Base-by-base conservation (phyloP, 2,888 invertebrate genomes). In the Azorinus chamasolen region DNA sequence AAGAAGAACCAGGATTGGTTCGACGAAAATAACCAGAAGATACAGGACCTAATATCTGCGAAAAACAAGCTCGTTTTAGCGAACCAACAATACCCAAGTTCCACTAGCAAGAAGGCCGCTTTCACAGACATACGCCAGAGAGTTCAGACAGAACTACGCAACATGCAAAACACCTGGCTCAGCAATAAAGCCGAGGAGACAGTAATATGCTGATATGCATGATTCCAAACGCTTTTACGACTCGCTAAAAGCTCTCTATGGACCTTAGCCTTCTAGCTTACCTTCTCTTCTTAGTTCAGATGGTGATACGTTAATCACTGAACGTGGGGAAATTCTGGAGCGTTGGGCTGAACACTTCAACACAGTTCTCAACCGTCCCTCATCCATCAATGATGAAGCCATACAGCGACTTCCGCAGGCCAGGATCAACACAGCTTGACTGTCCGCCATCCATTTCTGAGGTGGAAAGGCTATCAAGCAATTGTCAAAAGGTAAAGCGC, bases 331-430 rank as follows among this genome's bases (percentile, higher is more conserved):
- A n/a, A n/a, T n/a, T n/a, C n/a, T n/a, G n/a, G n/a, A n/a, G n/a
- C n/a, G n/a, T 0, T 79, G 55, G 72, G 57, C 76, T 6, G 63
- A 77, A 45, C 62, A 79, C 63, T 80, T 77, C 37, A 51, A 79
- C n/a, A n/a, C 48, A 10, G 53, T 53, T 24, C 65, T 76, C 14
- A 79, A 71, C 54, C 41, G 64, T 10, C 75, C 65, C n/a, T 65
- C 65, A 14, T n/a, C 66, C 37, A 64, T 59, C 37, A 71, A 64
- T 48, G 46, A 71, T n/a, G 59, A 71, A n/a, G 63, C 58, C 45
- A 64, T 71, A 22, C 24, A 65, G n/a, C 39, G 64, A 20, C 39
- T 63, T 18, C 65, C 51, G 16, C 58, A 71, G 39, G 16, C 53
- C 59, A n/a, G n/a, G n/a, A n/a, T n/a, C n/a, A n/a, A n/a, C n/a